Evolutionary conservation across 2,888 invertebrate genomes (phyloP).

Genomic region (Drosophila anomelani): DNA sequence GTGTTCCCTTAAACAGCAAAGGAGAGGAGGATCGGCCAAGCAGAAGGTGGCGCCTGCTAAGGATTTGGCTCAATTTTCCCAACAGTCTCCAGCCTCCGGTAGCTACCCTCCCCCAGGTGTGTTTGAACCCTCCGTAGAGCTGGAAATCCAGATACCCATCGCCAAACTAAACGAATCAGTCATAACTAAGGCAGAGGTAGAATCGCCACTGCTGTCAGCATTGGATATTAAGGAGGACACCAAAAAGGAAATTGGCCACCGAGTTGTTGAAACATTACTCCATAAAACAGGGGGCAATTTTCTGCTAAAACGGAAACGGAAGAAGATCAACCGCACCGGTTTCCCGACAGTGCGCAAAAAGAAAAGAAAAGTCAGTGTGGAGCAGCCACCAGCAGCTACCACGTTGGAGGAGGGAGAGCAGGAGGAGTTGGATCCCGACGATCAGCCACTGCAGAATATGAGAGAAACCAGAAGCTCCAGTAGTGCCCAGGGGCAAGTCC

Average conservation of each 20-base stretch:
- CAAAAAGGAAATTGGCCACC: slow-evolving; percentile 68
- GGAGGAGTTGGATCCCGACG: slow-evolving; percentile 24
- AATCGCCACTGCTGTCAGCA: slow-evolving; percentile 84
- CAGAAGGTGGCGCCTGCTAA: slow-evolving; percentile 23
- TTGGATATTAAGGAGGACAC: slow-evolving; percentile 68
- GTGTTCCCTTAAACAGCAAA: slow-evolving; percentile 82
- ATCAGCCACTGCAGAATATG: slow-evolving; percentile 30
- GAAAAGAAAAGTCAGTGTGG: slow-evolving; percentile 87
- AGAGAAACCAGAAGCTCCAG: slow-evolving; percentile 59
- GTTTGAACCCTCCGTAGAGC: slow-evolving; percentile 89
- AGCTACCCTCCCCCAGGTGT: slow-evolving; percentile 87
- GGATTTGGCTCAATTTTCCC: slow-evolving; percentile 40
- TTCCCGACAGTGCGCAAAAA: slow-evolving; percentile 94
- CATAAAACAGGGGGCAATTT: slow-evolving; percentile 83
- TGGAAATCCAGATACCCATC: slow-evolving; percentile 88
- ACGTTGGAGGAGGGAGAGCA: not conserved
- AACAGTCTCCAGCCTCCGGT: slow-evolving; percentile 59
- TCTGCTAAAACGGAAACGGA: slow-evolving; percentile 87
- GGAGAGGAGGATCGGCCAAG: slow-evolving; percentile 86
- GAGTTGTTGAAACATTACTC: slow-evolving; percentile 83
- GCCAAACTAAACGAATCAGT: slow-evolving; percentile 85
- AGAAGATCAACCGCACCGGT: slow-evolving; percentile 93
- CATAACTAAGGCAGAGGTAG: slow-evolving; percentile 85
- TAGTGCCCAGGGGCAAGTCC: slow-evolving; percentile 35
- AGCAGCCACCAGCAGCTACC: slow-evolving; percentile 22